Evolutionary conservation across 2,797 vertebrate species (phyloP), one percentile per base, ranked within the genome.

Genomic region (Remorina albescens): DNA sequence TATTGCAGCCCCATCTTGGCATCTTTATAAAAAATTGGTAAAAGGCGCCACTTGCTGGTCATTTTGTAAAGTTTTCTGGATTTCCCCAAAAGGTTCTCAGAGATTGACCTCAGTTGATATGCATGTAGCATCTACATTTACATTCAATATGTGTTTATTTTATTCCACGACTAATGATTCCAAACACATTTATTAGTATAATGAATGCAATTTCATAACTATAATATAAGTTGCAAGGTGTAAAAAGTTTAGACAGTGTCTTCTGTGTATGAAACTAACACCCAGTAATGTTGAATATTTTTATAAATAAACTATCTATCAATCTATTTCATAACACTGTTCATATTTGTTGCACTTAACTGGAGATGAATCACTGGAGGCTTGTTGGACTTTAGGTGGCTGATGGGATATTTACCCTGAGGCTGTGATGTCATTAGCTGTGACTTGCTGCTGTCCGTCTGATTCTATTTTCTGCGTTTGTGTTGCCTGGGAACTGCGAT

Each of bases 41-140:
- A 58, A 80, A 4, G 55, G 16, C 26, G 82, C 87, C 90, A 83
- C 76, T 88, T 78, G 28, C 21, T 90, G 91, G 84, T 78, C 60
- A 60, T 32, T 64, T 54, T 46, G 44, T 50, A 36, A 71, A 72
- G 2, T 6, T 66, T 39, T 53, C 4, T 34, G 2, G 41, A 13
- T 2, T 2, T 30, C 16, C 19, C 8, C 11, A 46, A 6, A 50
- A 39, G 5, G 1, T 23, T 58, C 25, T 19, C 15, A 61, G 12
- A 41, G 23, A 57, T 34, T 0, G 23, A 42, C 8, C 49, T 42
- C 7, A 9, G 12, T 36, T 8, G 2, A 49, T 6, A 3, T 30
- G 21, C 5, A 42, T 8, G 59, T 0, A 37, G 13, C 4, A 25
- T 0, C 13, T 41, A 36, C 4, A 68, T 63, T 32, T 10, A 30